Percentiles rank a stretch among this genome's conserved stretches.
These are phyloP conservation scores for Drosophila kepulauana DNA, from an alignment of 1,140 invertebrate genomes.

Conservation along the genomic window DNA sequence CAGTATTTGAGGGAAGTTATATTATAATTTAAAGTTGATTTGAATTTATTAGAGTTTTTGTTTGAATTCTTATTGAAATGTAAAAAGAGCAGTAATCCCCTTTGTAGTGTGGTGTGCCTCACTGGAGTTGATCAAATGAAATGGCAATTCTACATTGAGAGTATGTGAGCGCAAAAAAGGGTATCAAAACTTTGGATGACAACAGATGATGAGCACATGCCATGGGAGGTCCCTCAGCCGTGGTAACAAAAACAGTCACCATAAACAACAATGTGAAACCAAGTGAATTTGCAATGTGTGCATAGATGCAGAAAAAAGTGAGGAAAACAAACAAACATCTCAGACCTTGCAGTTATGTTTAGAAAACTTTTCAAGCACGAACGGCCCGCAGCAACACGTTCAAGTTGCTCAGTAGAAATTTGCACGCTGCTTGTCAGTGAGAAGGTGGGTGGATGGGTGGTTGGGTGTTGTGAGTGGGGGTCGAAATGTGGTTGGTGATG, in stretches of 20 bases:
- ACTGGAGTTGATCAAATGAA: neutral
- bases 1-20: too few species aligned
- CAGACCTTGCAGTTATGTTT: slow-evolving; percentile 70
- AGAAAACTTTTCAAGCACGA: slow-evolving; percentile 80
- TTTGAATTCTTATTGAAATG: neutral
- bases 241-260: slow-evolving; percentile 31
- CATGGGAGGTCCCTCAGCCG: slow-evolving; percentile 17
- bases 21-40: neutral
- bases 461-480: neutral
- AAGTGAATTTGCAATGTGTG: slow-evolving; percentile 63
- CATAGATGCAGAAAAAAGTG: slow-evolving; percentile 45
- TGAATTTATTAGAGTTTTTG: neutral
- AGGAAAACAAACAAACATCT: slow-evolving; percentile 37
- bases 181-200: slow-evolving; percentile 29
- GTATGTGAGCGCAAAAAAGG: slow-evolving; percentile 1
- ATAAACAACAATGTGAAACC: slow-evolving; percentile 49
- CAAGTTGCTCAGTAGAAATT: slow-evolving; percentile 66
- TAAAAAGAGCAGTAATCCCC: slow-evolving; percentile 2
- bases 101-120: neutral
- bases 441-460: slow-evolving; percentile 38
- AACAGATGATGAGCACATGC: slow-evolving; percentile 40
- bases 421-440: slow-evolving; percentile 67
- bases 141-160: neutral
- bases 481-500: neutral
- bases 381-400: slow-evolving; percentile 77